Conservation (phyloP, 2,888 invertebrate genomes). For the Koerneria pararmatus region DNA sequence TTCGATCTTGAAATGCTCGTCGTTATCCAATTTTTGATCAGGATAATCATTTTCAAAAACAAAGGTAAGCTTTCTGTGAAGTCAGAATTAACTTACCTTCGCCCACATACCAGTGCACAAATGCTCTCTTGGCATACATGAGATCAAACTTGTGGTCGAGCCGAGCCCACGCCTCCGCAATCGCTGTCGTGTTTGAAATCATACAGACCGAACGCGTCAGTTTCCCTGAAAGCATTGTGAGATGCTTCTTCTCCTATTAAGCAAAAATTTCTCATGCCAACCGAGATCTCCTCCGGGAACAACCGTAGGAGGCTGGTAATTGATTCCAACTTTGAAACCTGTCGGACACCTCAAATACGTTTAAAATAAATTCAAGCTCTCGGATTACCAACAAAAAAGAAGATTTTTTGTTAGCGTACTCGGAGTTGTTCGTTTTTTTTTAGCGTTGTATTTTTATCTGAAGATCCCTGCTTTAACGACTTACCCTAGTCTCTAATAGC, state of each 20-base stretch:
- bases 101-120: slow-evolving; percentile 60
- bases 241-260: not conserved
- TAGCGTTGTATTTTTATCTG: too few relatives aligned
- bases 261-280: not conserved
- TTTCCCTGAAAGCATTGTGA: too few relatives aligned
- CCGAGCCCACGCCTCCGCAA: slow-evolving; percentile 73
- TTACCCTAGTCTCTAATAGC: too few relatives aligned
- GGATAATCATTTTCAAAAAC: too few relatives aligned
- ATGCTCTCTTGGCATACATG: slow-evolving; percentile 46
- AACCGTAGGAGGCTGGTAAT: slow-evolving; percentile 66
- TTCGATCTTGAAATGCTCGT: too few relatives aligned
- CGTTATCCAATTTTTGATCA: too few relatives aligned
- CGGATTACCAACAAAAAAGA: too few relatives aligned
- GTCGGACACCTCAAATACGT: slow-evolving; percentile 26
- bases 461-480: too few relatives aligned
- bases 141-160: slow-evolving; percentile 70
- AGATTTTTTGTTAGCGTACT: too few relatives aligned
- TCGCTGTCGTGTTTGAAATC: slow-evolving; percentile 62
- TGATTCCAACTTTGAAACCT: slow-evolving; percentile 32
- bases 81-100: too few relatives aligned
- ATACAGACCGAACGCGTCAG: slow-evolving; percentile 67
- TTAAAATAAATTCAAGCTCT: not conserved
- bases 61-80: too few relatives aligned
- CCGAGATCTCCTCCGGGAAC: slow-evolving; percentile 84
- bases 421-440: too few relatives aligned